phyloP scores from a whole-genome alignment of 2,888 invertebrate genomes.

The Euclidia mi region DNA sequence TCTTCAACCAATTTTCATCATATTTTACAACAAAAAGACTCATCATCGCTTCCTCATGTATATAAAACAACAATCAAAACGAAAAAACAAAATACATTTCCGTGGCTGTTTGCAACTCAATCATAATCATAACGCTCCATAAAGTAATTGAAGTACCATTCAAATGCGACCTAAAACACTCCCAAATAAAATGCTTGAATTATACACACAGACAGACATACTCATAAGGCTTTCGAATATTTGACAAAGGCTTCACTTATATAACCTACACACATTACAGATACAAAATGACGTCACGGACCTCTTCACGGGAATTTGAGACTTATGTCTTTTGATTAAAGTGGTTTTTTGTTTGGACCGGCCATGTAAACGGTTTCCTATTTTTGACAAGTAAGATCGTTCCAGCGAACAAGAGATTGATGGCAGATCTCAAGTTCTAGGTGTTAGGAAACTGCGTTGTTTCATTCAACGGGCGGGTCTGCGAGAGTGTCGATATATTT shows the following conservation, averaged over 20 bases:
- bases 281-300: conserved; percentile 36
- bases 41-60: too few species aligned
- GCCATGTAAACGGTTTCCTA: conserved; percentile 17
- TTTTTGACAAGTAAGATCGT: conserved; percentile 42
- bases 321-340: conserved; percentile 22
- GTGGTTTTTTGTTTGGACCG: conserved; percentile 34
- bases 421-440: conserved; percentile 10
- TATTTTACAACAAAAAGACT: too few species aligned
- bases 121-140: not conserved
- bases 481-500: conserved; percentile 38
- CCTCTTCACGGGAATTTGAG: conserved; percentile 32
- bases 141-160: not conserved
- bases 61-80: too few species aligned
- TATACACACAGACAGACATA: conserved; percentile 34
- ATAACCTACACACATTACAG: conserved; percentile 32
- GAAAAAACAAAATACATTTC: too few species aligned
- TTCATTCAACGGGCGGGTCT: conserved; percentile 15
- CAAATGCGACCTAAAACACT: not conserved
- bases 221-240: conserved; percentile 25
- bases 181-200: conserved; percentile 31
- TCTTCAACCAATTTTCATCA: too few species aligned
- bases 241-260: conserved; percentile 35
- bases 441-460: conserved; percentile 13
- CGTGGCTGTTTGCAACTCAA: too few species aligned
- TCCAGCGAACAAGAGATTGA: conserved; percentile 21